These are phyloP conservation scores for Drosophila falleni DNA, from an alignment of 2,888 invertebrate species.

Conservation along the genomic window DNA sequence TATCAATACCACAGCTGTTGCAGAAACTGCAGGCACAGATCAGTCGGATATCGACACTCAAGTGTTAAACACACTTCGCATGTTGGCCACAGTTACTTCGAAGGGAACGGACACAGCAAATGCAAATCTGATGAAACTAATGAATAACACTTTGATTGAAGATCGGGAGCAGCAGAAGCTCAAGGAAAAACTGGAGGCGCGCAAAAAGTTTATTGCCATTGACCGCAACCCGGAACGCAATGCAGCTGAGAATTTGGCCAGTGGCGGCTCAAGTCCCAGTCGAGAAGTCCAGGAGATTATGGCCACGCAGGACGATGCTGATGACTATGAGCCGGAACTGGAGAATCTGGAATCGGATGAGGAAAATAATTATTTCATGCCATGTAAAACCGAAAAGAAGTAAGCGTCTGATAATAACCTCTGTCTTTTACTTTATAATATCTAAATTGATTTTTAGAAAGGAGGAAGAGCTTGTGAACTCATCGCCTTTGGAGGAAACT, in stretches of 20 bases:
- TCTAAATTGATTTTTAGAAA: slow-evolving; percentile 19
- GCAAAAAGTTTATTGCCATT: slow-evolving; percentile 82
- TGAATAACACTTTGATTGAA: slow-evolving; percentile 84
- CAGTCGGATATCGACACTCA: slow-evolving; percentile 80
- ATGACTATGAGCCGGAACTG: slow-evolving; percentile 59
- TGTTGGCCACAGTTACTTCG: slow-evolving; percentile 84
- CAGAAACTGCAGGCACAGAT: slow-evolving; percentile 22
- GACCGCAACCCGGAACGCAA: slow-evolving; percentile 80
- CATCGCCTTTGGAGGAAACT: slow-evolving; percentile 53
- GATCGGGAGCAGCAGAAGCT: slow-evolving; percentile 84
- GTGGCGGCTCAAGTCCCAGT: slow-evolving; percentile 95
- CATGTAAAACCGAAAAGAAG: slow-evolving; percentile 43
- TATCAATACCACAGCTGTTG: slow-evolving; percentile 22
- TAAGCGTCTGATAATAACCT: neutral
- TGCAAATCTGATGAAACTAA: slow-evolving; percentile 81
- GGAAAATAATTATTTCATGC: slow-evolving; percentile 46
- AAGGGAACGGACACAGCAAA: slow-evolving; percentile 77
- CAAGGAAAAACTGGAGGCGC: slow-evolving; percentile 80
- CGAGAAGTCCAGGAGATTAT: slow-evolving; percentile 95
- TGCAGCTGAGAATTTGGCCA: slow-evolving; percentile 86
- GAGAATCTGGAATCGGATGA: slow-evolving; percentile 60
- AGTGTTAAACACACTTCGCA: slow-evolving; percentile 84
- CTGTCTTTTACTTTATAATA: neutral
- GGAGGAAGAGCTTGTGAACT: slow-evolving; percentile 50
- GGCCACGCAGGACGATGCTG: slow-evolving; percentile 87